Evolutionary conservation across 1,140 invertebrate species (phyloP).

Genomic region (Bombus waltoni): DNA sequence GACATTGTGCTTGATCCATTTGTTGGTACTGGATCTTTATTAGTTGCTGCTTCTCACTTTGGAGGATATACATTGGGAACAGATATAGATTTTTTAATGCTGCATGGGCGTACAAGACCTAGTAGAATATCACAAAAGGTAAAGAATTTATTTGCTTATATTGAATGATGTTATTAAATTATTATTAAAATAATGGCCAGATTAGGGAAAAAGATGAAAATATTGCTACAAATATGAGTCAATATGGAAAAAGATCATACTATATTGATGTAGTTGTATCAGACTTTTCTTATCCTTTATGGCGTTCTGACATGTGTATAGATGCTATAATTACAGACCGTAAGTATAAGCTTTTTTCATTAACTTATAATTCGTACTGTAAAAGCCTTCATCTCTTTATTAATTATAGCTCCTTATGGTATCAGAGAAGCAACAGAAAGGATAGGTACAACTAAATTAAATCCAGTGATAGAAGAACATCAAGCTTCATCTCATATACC

Average conservation of each 20-base stretch:
- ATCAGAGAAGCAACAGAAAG: conserved; percentile 95
- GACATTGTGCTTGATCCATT: conserved; percentile 96
- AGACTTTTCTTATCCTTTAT: conserved; percentile 93
- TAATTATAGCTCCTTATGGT: conserved; percentile 94
- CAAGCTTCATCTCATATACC: conserved; percentile 88
- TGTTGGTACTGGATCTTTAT: conserved; percentile 96
- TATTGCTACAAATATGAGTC: conserved; percentile 91
- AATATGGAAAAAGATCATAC: conserved; percentile 89
- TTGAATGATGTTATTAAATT: neutral
- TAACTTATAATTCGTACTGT: neutral
- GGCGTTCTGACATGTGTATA: conserved; percentile 87
- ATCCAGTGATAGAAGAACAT: conserved; percentile 86
- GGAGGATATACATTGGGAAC: conserved; percentile 95
- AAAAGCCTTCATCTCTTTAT: conserved; percentile 18
- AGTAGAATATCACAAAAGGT: conserved; percentile 90
- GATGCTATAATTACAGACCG: conserved; percentile 97
- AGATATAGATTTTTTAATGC: conserved; percentile 96
- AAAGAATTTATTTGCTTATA: conserved; percentile 27
- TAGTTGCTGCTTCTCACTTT: conserved; percentile 95
- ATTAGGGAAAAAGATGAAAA: conserved; percentile 91
- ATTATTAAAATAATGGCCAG: conserved; percentile 76
- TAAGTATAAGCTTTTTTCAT: conserved; percentile 84
- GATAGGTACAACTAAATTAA: conserved; percentile 87
- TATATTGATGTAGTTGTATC: conserved; percentile 95
- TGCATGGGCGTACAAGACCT: conserved; percentile 93